Evolutionary conservation across 2,888 invertebrate species (phyloP), one percentile per base, ranked within the genome.

Genomic region (Pollenia amentaria): DNA sequence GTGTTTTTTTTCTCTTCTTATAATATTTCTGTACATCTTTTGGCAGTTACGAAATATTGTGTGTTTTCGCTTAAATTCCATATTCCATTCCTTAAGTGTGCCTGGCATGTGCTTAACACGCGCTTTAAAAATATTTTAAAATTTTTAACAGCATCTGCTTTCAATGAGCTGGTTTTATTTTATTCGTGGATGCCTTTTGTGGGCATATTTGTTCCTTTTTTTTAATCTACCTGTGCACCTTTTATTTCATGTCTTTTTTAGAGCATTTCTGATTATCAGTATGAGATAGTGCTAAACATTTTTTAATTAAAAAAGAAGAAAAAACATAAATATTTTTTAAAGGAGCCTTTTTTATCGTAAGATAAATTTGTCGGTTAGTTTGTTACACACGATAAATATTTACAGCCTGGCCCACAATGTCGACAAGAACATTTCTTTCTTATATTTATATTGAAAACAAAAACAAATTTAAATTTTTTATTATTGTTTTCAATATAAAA

Each of bases 31-130:
- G 38, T 38, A 53, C 51, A 69, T 69, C 51, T 69, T 69, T 72
- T 12, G 48, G 64, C 53, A 69, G 69, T 76, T 76, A n/a, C 40
- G 65, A 70, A 64, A 57, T 65, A 48, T 65, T 84, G 64, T 64
- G 44, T 83, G 72, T 67, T 76, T 84, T 48, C 48, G 18, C 64
- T 78, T 51, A 82, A 86, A 44, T 12, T 62, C 38, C 46, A 18
- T 79, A 53, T 72, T 55, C 46, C 55, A 64, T 76, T 84, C 62
- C 80, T 77, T 84, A 89, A 88, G 88, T 85, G 88, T 88, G 91
- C 91, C 90, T 90, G 91, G 89, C 91, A 91, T 91, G 91, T 91
- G 91, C 90, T 89, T 89, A 90, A 91, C 91, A 92, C 91, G 90
- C 90, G 91, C 73, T 89, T 90, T 51, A 53, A 57, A 65, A 73